phyloP scores from a whole-genome alignment of 2,113 vertebrate genomes.

The Cervus canadensis region DNA sequence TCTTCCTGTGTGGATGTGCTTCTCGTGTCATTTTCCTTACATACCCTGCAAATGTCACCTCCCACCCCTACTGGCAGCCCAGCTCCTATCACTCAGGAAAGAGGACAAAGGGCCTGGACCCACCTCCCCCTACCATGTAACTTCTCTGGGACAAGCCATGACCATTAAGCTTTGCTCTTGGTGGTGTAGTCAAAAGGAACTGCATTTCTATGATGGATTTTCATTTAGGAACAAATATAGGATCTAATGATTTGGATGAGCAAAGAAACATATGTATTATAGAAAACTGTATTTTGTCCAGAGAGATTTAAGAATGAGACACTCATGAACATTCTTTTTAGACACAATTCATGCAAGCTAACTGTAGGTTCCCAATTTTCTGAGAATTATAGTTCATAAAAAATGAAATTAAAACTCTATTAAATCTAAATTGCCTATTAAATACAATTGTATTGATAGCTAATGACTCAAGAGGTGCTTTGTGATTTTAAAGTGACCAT shows the following conservation, averaged over 20 bases:
- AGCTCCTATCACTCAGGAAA: neutral
- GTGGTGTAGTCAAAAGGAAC: neutral
- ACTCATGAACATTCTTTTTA: neutral
- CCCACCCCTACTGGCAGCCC: neutral
- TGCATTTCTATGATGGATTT: neutral
- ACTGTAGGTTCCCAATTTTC: neutral
- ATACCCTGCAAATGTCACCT: too few species aligned
- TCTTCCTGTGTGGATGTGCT: neutral
- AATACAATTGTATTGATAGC: neutral
- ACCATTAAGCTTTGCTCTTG: neutral
- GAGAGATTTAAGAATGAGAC: neutral
- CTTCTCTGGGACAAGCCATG: neutral
- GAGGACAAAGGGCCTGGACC: neutral
- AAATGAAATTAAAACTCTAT: neutral
- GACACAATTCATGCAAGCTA: neutral
- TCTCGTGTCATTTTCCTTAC: neutral
- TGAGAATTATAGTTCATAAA: neutral
- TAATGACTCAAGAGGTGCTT: neutral
- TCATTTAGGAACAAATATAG: neutral
- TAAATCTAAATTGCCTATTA: neutral
- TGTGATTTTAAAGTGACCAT: neutral
- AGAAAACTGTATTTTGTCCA: neutral
- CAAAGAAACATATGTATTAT: neutral
- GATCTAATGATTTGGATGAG: neutral
- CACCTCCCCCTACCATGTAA: accelerated